phyloP scores from a whole-genome alignment of 30 jellyfish, hydroid and myxozoan genomes.

The Cassiopea xamachana region DNA sequence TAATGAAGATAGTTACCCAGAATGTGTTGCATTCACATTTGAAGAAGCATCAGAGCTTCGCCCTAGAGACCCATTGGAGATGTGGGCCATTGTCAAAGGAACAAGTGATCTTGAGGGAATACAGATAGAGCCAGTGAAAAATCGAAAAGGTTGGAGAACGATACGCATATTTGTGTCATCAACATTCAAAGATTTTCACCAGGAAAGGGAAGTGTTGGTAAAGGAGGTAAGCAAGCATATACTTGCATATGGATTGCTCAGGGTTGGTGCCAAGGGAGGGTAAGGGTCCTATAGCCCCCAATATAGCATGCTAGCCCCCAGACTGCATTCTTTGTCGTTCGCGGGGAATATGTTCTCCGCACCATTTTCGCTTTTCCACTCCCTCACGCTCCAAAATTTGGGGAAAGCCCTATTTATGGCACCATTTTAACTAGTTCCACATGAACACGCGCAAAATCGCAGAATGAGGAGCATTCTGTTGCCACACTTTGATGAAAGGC shows the following conservation, averaged over 20 bases:
- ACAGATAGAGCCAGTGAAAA: conserved; percentile 85
- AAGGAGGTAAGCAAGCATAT: conserved; percentile 79
- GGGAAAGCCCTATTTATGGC: no score
- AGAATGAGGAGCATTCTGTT: no score
- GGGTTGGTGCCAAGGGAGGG: background rate
- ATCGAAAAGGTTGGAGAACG: conserved; percentile 99
- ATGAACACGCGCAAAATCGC: no score
- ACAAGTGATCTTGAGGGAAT: conserved; percentile 74
- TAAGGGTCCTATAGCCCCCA: no score
- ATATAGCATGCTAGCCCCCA: no score
- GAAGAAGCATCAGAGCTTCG: conserved; percentile 81
- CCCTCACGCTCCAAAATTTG: no score
- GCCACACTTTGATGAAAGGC: no score
- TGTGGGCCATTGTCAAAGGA: conserved; percentile 97
- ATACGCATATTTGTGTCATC: conserved; percentile 97
- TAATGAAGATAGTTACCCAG: background rate
- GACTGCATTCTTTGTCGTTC: no score
- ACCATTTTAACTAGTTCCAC: no score
- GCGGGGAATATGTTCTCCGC: no score
- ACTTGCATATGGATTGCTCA: background rate
- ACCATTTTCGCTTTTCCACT: no score
- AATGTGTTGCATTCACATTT: conserved; percentile 10
- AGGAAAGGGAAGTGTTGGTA: conserved; percentile 97
- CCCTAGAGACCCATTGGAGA: conserved; percentile 87
- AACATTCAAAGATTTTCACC: conserved; percentile 98